Conservation (phyloP, 2,888 invertebrate genomes). For the Luperina testacea region DNA sequence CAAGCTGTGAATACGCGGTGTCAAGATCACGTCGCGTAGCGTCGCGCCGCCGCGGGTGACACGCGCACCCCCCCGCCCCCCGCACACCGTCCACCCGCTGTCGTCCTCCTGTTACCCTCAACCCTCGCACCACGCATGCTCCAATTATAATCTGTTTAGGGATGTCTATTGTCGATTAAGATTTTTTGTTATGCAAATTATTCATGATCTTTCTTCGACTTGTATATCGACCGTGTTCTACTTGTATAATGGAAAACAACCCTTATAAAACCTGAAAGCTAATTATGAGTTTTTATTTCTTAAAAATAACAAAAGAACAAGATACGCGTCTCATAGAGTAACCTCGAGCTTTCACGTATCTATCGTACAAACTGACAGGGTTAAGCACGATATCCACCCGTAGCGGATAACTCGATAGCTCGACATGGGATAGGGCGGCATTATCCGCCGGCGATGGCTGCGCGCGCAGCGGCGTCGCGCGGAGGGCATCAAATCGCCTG, state of each 20-base stretch:
- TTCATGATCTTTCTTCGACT: slow-evolving; percentile 31
- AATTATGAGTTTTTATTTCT: slow-evolving; percentile 33
- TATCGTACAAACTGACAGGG: slow-evolving; percentile 79
- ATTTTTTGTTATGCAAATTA: slow-evolving; percentile 66
- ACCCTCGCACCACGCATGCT: slow-evolving; percentile 89
- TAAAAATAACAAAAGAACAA: slow-evolving; percentile 58
- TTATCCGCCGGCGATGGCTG: slow-evolving; percentile 82
- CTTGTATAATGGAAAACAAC: slow-evolving; percentile 1
- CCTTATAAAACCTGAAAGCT: not conserved
- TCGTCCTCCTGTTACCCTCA: slow-evolving; percentile 77
- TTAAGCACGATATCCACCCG: slow-evolving; percentile 80
- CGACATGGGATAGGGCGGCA: slow-evolving; percentile 87
- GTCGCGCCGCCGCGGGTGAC: slow-evolving; percentile 82
- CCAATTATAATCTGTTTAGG: slow-evolving; percentile 90
- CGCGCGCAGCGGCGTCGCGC: slow-evolving; percentile 88
- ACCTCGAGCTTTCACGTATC: slow-evolving; percentile 74
- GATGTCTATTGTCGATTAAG: slow-evolving; percentile 88
- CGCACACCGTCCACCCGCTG: slow-evolving; percentile 66
- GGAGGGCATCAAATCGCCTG: slow-evolving; percentile 89
- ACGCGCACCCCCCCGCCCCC: slow-evolving; percentile 76
- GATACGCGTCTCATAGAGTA: slow-evolving; percentile 65
- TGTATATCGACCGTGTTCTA: not conserved
- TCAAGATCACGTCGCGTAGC: slow-evolving; percentile 88
- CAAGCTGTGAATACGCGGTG: slow-evolving; percentile 86
- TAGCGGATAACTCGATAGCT: slow-evolving; percentile 87